Evolutionary conservation across 2,888 invertebrate genomes (phyloP).

Genomic region (Venustoraphidia nigricollis): DNA sequence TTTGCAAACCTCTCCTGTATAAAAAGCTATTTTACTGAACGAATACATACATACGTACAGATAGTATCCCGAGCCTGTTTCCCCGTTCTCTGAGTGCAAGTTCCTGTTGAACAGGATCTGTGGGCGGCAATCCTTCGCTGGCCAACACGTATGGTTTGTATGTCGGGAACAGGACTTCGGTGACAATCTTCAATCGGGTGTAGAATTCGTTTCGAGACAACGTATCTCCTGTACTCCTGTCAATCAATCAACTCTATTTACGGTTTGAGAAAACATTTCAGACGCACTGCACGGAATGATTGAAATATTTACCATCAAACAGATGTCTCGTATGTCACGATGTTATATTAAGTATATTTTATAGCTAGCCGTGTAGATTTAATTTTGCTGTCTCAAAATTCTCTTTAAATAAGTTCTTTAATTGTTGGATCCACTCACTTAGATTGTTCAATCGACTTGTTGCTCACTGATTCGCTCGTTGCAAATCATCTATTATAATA

Average conservation of each 20-base stretch:
- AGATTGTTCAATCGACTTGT: no score
- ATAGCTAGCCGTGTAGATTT: no score
- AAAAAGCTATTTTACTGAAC: not conserved
- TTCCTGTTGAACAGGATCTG: constrained; percentile 48
- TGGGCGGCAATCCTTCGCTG: constrained; percentile 39
- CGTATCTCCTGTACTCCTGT: constrained; percentile 41
- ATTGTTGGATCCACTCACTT: no score
- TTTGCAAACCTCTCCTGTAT: not conserved
- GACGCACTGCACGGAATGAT: no score
- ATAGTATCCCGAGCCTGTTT: constrained; percentile 56
- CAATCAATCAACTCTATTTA: constrained; percentile 5
- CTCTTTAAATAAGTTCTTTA: no score
- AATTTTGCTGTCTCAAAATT: no score
- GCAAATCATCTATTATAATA: no score
- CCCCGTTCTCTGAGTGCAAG: constrained; percentile 56
- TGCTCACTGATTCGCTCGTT: no score
- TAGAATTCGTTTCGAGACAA: constrained; percentile 43
- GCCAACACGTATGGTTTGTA: constrained; percentile 38
- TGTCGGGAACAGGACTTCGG: constrained; percentile 41
- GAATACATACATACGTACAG: constrained; percentile 28
- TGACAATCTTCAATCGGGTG: constrained; percentile 37
- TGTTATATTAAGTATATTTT: no score
- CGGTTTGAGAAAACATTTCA: no score
- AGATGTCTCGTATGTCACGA: no score
- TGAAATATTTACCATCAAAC: no score